Evolutionary conservation across 2,113 vertebrate genomes (phyloP).

Genomic region (Otolemur garnettii): DNA sequence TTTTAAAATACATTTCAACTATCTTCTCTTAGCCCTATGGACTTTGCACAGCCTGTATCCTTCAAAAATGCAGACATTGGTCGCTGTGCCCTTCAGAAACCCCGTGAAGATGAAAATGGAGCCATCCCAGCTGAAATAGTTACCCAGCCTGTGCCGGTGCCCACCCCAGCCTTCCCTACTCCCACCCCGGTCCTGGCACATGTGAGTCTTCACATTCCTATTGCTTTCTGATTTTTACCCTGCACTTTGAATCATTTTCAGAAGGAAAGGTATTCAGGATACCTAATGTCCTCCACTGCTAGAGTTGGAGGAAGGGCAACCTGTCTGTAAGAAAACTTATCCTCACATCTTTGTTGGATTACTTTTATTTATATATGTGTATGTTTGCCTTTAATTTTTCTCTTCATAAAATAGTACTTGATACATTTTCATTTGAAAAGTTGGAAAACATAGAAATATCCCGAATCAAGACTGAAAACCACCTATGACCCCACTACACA

Average conservation of each 20-base stretch:
- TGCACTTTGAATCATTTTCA: not conserved
- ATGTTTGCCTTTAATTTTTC: not conserved
- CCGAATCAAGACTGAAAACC: not conserved
- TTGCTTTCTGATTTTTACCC: not conserved
- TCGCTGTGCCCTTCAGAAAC: slow-evolving; percentile 88
- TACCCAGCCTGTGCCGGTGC: slow-evolving; percentile 75
- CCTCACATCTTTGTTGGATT: not conserved
- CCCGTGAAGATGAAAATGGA: slow-evolving; percentile 80
- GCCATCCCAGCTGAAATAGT: slow-evolving; percentile 71
- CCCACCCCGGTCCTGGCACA: slow-evolving; percentile 72
- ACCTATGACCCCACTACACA: not conserved
- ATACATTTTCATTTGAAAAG: not conserved
- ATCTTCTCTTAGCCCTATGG: slow-evolving; percentile 91
- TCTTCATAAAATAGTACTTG: not conserved
- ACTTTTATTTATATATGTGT: not conserved
- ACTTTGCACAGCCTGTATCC: slow-evolving; percentile 94
- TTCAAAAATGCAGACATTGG: slow-evolving; percentile 99
- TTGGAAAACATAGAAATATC: not conserved
- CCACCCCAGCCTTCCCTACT: slow-evolving; percentile 52
- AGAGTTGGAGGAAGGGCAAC: not conserved
- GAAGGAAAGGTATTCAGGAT: not conserved
- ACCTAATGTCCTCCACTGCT: not conserved
- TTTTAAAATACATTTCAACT: slow-evolving; percentile 56
- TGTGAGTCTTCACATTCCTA: slow-evolving; percentile 86
- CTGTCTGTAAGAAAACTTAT: not conserved